phyloP scores from a whole-genome alignment of 2,797 vertebrate species.

The Gallinago stenura region DNA sequence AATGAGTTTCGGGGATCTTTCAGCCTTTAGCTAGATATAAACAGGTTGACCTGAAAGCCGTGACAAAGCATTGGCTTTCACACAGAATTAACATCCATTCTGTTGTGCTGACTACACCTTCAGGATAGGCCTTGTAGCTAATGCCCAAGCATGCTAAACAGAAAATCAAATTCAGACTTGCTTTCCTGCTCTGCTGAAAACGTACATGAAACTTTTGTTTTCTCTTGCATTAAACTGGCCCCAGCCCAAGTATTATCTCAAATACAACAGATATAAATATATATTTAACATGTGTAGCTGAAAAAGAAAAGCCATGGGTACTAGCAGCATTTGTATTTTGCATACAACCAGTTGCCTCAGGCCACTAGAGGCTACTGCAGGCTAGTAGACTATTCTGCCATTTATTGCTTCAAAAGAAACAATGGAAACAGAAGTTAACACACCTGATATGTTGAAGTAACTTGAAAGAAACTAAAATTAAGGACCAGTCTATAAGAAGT shows the following conservation, averaged over 20 bases:
- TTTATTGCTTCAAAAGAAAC: not conserved
- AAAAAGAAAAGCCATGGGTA: not conserved
- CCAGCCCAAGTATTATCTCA: not conserved
- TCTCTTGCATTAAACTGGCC: not conserved
- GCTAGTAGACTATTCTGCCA: conserved; percentile 49
- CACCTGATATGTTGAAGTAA: not conserved
- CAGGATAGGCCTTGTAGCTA: not conserved
- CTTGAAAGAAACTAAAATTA: not conserved
- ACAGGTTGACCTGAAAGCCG: not conserved
- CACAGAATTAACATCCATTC: not conserved
- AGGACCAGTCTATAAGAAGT: not conserved
- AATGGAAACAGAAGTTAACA: not conserved
- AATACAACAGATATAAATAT: not conserved
- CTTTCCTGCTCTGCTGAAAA: not conserved
- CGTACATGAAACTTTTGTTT: not conserved
- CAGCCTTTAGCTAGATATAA: not conserved
- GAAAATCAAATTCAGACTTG: not conserved
- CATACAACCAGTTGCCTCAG: conserved; percentile 37
- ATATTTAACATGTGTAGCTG: not conserved
- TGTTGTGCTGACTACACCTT: not conserved
- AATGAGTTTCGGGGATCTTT: not conserved
- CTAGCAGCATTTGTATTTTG: not conserved
- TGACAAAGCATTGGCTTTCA: not conserved
- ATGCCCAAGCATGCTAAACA: not conserved
- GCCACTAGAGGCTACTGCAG: conserved; percentile 72